These are phyloP conservation scores for Eulemur mongoz DNA, from an alignment of 2,797 vertebrate species.

Conservation along the genomic window DNA sequence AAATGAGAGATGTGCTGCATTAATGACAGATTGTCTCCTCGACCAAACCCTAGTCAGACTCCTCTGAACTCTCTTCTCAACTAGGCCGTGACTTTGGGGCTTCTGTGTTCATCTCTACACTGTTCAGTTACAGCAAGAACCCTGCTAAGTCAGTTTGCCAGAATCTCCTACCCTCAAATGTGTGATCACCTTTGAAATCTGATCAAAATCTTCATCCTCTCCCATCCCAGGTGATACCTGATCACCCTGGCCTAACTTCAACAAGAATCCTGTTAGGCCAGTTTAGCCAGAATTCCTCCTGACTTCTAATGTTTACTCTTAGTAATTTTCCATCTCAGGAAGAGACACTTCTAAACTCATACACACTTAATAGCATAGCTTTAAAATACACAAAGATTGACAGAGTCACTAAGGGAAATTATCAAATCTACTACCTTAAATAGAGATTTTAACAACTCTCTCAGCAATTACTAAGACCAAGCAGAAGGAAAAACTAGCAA, in stretches of 20 bases:
- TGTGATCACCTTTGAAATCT: neutral
- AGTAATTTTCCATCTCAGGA: neutral
- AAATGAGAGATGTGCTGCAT: neutral
- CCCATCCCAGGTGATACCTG: neutral
- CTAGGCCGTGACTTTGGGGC: neutral
- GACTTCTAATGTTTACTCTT: neutral
- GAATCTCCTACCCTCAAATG: neutral
- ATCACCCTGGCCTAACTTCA: neutral
- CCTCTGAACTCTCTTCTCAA: neutral
- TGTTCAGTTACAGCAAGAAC: neutral
- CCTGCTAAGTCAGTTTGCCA: neutral
- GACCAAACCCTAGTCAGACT: neutral
- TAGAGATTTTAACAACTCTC: neutral
- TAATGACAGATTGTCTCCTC: neutral
- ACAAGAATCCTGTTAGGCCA: neutral
- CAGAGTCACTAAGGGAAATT: neutral
- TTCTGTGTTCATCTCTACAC: neutral
- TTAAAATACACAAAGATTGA: neutral
- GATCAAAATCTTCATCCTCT: neutral
- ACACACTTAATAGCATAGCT: neutral
- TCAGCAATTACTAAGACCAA: neutral
- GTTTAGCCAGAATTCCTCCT: neutral
- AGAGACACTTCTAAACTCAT: neutral
- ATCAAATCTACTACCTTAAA: neutral
- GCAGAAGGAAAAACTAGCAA: neutral